phyloP scores from a whole-genome alignment of 2,797 vertebrate species.

The Cossypha heuglini region DNA sequence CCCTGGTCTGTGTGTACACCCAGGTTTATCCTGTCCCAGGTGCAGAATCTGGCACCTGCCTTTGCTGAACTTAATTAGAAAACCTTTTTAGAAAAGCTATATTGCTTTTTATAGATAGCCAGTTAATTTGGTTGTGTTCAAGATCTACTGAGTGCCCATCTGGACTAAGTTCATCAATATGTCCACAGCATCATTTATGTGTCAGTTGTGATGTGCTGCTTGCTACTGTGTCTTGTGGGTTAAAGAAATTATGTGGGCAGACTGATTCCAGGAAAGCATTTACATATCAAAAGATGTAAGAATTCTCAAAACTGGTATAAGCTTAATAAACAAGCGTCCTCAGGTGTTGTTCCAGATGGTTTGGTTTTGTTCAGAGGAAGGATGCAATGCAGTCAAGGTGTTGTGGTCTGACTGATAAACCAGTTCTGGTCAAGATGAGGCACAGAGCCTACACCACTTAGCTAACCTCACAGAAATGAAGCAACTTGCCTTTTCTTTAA shows the following conservation, averaged over 20 bases:
- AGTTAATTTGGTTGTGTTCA: not conserved
- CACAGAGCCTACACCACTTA: not conserved
- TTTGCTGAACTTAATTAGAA: not conserved
- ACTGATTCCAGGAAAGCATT: not conserved
- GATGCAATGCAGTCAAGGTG: not conserved
- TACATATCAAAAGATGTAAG: slow-evolving; percentile 5
- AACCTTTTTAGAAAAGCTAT: not conserved
- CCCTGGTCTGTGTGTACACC: too few relatives aligned
- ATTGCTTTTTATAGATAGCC: not conserved
- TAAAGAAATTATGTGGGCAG: not conserved
- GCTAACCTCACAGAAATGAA: not conserved
- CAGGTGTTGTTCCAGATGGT: not conserved
- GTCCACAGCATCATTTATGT: not conserved
- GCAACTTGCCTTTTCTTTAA: not conserved
- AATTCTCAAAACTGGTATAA: not conserved
- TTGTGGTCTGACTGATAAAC: not conserved
- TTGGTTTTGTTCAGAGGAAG: slow-evolving; percentile 13
- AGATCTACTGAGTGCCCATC: not conserved
- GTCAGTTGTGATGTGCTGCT: not conserved
- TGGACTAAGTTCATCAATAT: not conserved
- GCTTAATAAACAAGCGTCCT: not conserved
- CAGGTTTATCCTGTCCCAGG: not conserved
- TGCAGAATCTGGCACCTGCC: not conserved
- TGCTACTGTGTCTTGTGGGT: not conserved
- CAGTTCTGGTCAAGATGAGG: not conserved